Evolutionary conservation across 2,113 vertebrate genomes (phyloP).

Genomic region (Microtus ochrogaster): DNA sequence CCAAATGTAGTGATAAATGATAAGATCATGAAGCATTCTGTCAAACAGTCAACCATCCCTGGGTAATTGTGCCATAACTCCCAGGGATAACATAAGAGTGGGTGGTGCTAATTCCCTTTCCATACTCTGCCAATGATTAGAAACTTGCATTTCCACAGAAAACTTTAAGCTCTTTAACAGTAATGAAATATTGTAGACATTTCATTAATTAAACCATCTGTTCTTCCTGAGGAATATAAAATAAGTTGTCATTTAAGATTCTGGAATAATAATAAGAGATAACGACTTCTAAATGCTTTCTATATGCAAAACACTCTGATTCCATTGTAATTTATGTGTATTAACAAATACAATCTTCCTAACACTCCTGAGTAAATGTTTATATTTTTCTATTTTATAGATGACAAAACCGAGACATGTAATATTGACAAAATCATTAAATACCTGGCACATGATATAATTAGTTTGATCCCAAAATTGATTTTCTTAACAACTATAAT

Average conservation of each 20-base stretch:
- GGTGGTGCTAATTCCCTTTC: not conserved
- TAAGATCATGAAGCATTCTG: not conserved
- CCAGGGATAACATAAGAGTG: not conserved
- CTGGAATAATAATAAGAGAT: not conserved
- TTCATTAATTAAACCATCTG: constrained; percentile 17
- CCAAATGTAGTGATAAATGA: not conserved
- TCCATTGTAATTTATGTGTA: not conserved
- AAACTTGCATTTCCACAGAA: not conserved
- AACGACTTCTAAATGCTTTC: not conserved
- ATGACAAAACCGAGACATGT: constrained; percentile 8
- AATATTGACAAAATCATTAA: not conserved
- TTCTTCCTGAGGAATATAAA: constrained; percentile 4
- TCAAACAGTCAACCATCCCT: not conserved
- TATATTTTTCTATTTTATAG: not conserved
- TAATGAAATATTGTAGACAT: not conserved
- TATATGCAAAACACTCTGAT: not conserved
- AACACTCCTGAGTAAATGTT: not conserved
- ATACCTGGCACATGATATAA: not conserved
- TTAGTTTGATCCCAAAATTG: not conserved
- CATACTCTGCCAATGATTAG: not conserved
- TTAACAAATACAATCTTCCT: not conserved
- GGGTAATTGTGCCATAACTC: not conserved
- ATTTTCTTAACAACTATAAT: not conserved
- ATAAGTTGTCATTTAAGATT: not conserved
- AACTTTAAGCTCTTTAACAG: not conserved